Base-by-base conservation (phyloP, 2,113 vertebrate genomes). In the Indri indri region DNA sequence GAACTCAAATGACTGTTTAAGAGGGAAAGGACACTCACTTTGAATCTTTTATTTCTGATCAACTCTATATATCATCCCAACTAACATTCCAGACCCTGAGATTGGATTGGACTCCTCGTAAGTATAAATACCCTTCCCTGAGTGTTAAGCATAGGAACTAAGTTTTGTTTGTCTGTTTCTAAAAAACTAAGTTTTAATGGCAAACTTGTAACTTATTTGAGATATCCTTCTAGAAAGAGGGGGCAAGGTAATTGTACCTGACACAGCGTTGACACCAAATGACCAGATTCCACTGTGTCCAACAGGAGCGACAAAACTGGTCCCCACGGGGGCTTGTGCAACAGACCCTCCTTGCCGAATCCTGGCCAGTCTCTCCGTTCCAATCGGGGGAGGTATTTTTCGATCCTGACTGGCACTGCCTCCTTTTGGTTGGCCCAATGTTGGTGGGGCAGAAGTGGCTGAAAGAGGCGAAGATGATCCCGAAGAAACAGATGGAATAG, bases 241-340 rank as follows among this genome's bases (percentile, higher is more conserved):
- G 30, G 42, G 30, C 9, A 6, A 74, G 10, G 8, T 16, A n/a
- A 66, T 73, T 98, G 96, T 94, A 99, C 99, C 99, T 61, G 99
- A 99, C 76, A 99, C 99, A 65, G 99, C 99, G 94, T 99, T 99
- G 12, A 99, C 99, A 4, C 99, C 99, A 32, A 99, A 99, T 47
- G 99, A 99, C 99, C 99, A 99, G 97, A 99, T 99, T 94, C 99
- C 99, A 76, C 99, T 99, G 94, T 99, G 99, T 80, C 99, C 99
- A 18, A 99, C 99, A 2, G 99, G 99, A 54, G 99, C 99, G 0
- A 99, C 99, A 98, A 99, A 99, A 98, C 99, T 99, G 99, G 99
- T 99, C 96, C 99, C 99, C 95, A 99, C 96, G 45, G 99, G 99
- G 0, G 99, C 99, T 5, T 99, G 99, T 45, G 99, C 99, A 94